Base-by-base conservation (phyloP, 2,113 vertebrate genomes). In the Gobius niger region DNA sequence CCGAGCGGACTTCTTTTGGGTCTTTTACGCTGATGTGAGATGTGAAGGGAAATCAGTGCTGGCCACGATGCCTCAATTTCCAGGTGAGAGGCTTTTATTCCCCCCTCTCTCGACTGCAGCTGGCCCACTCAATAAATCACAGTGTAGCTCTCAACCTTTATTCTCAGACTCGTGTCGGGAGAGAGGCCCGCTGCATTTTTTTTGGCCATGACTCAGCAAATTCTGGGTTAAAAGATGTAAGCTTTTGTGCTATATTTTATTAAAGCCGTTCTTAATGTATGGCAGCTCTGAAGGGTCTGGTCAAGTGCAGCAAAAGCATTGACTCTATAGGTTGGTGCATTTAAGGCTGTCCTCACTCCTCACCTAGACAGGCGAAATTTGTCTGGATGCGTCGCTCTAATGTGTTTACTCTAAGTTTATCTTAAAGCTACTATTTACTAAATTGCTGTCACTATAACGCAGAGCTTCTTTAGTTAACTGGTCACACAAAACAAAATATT, bases 31-130 rank as follows among this genome's bases (percentile, higher is more conserved):
- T 76, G 86, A 89, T 81, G 86, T 78, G 84, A 87, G 82, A 63
- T 72, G 91, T 49, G 67, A 68, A 85, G 75, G 81, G 68, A 84
- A 76, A 82, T 82, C 76, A 78, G 77, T 57, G 68, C 70, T 68
- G 72, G 81, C 79, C 82, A 85, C 80, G 72, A 67, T 81, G 82
- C 77, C 75, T 76, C 51, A 60, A 82, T 88, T 84, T 82, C 80
- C 78, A 90, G 88, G 85, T 84, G 82, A 90, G 83, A 83, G 88
- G 84, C 81, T 82, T 91, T 86, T 85, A 82, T 82, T 80, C 82
- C 76, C 71, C 75, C 61, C 7, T 74, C 76, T 82, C 77, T 73
- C 81, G 77, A 73, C 82, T 76, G 86, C 84, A 88, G 79, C 44
- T 56, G 72, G 68, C 59, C 84, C 76, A 82, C 85, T 87, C 83